Evolutionary conservation across 92 coral and sea anemone genomes (phyloP), one percentile per base, ranked within the genome.

Genomic region (Virgularia gustaviana): DNA sequence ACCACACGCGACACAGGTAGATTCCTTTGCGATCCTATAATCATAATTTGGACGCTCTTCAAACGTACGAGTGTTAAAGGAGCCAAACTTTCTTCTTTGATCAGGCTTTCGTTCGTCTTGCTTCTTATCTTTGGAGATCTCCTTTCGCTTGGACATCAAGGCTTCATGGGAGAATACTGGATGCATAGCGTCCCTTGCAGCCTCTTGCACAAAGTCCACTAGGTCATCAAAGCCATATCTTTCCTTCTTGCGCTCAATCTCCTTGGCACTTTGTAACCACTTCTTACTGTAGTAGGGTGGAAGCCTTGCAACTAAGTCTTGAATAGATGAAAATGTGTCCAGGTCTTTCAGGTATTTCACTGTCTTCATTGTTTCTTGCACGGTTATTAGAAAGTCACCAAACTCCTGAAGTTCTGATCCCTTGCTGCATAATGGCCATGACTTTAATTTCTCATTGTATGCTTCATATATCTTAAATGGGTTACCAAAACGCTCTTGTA

Each of bases 291-390:
- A 87, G 78, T 65, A 53, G 0, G 55, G 13, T 13, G 86, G 88
- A 0, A 73, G 71, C 27, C 85, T 76, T 0, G 84, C 83, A 0
- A 79, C 87, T 2, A 82, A 57, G 36, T 83, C 78, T n/a, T 70
- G 80, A 1, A 86, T 74, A 49, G 70, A 58, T 3, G 85, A 70
- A 43, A 75, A 75, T 34, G 71, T 87, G 68, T 87, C 72, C 15
- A 83, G 34, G 52, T 87, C 92, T 6, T 83, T 80, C 16, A 88
- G 62, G 64, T 88, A 78, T 37, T 82, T 82, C 2, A 81, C 87
- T 1, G 88, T 65, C 56, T 67, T 87, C 88, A 87, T 87, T 1
- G 82, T 83, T 61, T 87, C 88, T 51, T 67, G 78, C 0, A 86
- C 80, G 85, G 81, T 83, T 1, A 79, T 57, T 0, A 82, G 80